Base-by-base conservation (phyloP, 2,113 vertebrate genomes). In the Vimba vimba region DNA sequence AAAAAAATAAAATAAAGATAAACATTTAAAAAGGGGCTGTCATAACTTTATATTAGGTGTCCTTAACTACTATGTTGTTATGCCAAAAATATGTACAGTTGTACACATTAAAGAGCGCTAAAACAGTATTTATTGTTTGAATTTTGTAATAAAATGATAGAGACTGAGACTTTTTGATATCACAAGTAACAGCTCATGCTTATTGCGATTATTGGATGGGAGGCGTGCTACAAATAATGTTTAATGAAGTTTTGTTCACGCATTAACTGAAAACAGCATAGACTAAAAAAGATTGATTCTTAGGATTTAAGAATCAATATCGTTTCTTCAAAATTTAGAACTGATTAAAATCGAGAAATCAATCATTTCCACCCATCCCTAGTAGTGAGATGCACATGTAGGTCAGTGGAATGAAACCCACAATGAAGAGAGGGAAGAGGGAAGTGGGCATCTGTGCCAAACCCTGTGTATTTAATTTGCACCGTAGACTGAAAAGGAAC, bases 391-490 rank as follows among this genome's bases (percentile, higher is more conserved):
- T 75, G 43, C 9, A 55, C 60, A 77, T 83, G 73, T 88, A 82
- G 84, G 84, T 83, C 84, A 84, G 17, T 47, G 36, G 55, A 17
- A 43, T n/a, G 60, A 68, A 27, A 33, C 45, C 13, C 21, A 77
- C 36, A 82, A 71, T 71, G n/a, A 39, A 30, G 71, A 77, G 64
- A 36, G n/a, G 45, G 25, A 69, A 52, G 12, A 30, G 25, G 19
- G 59, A 25, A 68, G 74, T 57, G 47, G 74, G 36, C 43, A 83
- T 83, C 79, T 82, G 47, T 83, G 84, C 64, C 83, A 82, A 78
- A 52, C 59, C 19, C 8, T 79, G 23, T 75, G 73, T 83, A 79
- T 79, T 86, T 88, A 86, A 88, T 88, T 86, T 86, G 52, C 79
- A 55, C 45, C 30, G 39, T 23, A 62, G 60, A 45, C 55, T 73